Evolutionary conservation across 2,888 invertebrate genomes (phyloP), one percentile per base, ranked within the genome.

Genomic region (Scotopteryx bipunctaria): DNA sequence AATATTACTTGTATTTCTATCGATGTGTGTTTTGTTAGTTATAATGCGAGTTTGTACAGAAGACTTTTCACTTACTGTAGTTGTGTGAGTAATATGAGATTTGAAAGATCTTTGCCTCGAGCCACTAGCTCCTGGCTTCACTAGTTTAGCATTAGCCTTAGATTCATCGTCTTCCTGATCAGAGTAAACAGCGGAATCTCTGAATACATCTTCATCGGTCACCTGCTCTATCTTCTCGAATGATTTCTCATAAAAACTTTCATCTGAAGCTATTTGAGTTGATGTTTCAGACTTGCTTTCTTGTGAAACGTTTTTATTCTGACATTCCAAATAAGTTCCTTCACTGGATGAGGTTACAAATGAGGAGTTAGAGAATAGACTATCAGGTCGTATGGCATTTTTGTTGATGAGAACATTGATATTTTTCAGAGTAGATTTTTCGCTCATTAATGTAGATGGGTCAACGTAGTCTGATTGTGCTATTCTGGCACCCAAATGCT

Each of bases 401-500:
- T 78, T 93, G 77, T 88, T 95, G 81, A 90, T 94, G 87, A 89
- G 92, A 86, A 83, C 91, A 90, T 84, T 94, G 75, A 73, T 91
- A 86, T 73, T 93, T 71, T 83, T 89, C 32, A 81, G 67, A 6
- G 88, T 81, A 3, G 91, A 84, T 63, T 80, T 86, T 51, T 88
- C 86, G 29, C 61, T 78, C 31, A 92, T 92, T 13, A 96, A 84
- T 11, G 94, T 93, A 40, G 93, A 93, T 0, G 97, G 96, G 76
- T 97, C 96, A 0, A 94, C 95, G 67, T 97, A 97, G 73, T 97
- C 97, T 0, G 95, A 94, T 63, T 95, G 94, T 0, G 97, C 97
- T 74, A 98, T 96, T 59, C 97, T 93, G 29, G 97, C 97, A 0
- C 97, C 97, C 61, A 97, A 92, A 53, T 94, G 92, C 61, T 95